These are phyloP conservation scores for Lycopodina hypogea DNA, from an alignment of 37 sponge, comb jelly and placozoan genomes.

Conservation along the genomic window DNA sequence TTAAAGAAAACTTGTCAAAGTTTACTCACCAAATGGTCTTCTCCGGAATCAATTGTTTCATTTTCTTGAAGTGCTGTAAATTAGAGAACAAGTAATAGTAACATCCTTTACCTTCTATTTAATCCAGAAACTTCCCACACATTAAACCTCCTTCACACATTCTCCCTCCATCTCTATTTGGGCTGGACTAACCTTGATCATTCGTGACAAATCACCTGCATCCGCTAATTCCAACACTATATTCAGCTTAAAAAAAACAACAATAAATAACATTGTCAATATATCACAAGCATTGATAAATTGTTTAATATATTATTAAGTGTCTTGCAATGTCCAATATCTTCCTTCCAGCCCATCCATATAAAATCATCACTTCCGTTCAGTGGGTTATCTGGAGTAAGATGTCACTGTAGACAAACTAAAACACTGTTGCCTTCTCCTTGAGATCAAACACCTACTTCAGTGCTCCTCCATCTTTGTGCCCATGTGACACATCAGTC, in stretches of 20 bases:
- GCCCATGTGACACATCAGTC: no score
- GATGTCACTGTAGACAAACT: no score
- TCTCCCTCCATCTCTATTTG: not conserved
- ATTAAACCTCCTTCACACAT: not conserved
- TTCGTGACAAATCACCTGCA: slow-evolving; percentile 96
- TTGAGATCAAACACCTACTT: no score
- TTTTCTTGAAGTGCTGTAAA: slow-evolving; percentile 94
- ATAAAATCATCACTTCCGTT: no score
- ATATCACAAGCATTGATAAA: not conserved
- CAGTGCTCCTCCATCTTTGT: no score
- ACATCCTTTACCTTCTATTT: not conserved
- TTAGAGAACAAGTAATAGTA: not conserved
- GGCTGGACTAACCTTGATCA: slow-evolving; percentile 79
- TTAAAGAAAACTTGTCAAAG: not conserved
- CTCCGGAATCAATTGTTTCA: slow-evolving; percentile 91
- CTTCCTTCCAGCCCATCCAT: no score
- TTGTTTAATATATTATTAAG: no score
- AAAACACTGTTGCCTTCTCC: no score
- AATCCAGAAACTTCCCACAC: no score
- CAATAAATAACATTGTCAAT: no score
- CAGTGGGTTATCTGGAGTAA: no score
- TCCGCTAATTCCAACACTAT: slow-evolving; percentile 99
- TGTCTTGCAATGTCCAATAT: no score
- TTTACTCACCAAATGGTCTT: slow-evolving; percentile 84
- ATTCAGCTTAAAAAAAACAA: slow-evolving; percentile 63